Base-by-base conservation (phyloP, 2,797 vertebrate species). In the Poeciliopsis infans region DNA sequence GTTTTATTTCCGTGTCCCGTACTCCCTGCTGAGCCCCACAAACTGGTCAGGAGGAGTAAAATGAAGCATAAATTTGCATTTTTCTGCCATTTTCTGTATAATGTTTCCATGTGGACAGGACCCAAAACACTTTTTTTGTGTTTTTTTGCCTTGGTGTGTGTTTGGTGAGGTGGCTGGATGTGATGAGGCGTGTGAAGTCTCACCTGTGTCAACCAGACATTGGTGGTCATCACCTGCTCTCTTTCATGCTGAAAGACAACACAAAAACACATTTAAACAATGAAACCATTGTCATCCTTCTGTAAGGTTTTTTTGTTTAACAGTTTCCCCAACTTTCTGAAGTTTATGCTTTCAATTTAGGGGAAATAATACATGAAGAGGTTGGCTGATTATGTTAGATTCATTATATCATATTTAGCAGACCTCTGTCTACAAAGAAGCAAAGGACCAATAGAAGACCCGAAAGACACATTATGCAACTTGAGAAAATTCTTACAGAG, bases 171-270 rank as follows among this genome's bases (percentile, higher is more conserved):
- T 11, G 4, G 8, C 20, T n/a, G 20, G 8, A 81, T 43, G 20
- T 77, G 39, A 12, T 59, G 20, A 59, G 23, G 66, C 41, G 75
- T 12, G n/a, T 43, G 78, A 64, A 33, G 70, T 87, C 96, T 95
- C 85, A 99, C 98, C 97, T 98, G 98, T 12, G 98, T 99, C 73
- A 99, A 95, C 98, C 98, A 99, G 80, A 99, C 98, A 0, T 99
- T 99, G 3, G 98, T 99, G 69, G 98, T 99, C 98, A 99, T 99
- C 94, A 99, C 96, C 95, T 99, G 98, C 82, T 99, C 98, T 90
- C 98, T 92, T 88, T 99, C 98, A 0, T 99, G 97, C 98, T 99
- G 94, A 82, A 77, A 83, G 72, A 91, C 75, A 15, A 76, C 31
- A 81, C 13, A 74, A 7, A 51, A 18, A 61, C 59, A 64, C 36